Evolutionary conservation across 2,888 invertebrate species (phyloP), one percentile per base, ranked within the genome.

Genomic region (Meliscaeva auricollis): DNA sequence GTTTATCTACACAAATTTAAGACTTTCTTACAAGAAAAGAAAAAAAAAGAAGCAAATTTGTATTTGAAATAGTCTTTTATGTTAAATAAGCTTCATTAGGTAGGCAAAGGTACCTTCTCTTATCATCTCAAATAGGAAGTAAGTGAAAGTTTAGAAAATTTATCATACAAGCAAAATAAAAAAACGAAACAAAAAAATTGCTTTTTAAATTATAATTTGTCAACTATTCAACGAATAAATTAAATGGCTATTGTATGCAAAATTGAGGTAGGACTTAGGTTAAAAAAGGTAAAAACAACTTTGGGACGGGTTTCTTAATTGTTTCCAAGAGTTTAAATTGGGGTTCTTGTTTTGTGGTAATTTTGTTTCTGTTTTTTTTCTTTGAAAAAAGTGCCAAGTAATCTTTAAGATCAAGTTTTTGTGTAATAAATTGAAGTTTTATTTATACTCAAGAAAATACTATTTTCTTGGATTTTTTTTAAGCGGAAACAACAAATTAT

Each of bases 91-190:
- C 26, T n/a, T 13, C 13, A 41, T 4, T 13, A 41, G n/a, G 41
- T 41, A 41, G 41, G 13, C 26, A 26, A 3, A 26, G 26, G 26
- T 26, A 26, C 26, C 26, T 26, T 2, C 26, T 26, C 2, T 26
- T 26, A 26, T 26, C 26, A 26, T 26, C 4, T 26, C 3, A 26
- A 26, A 44, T n/a, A 52, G 26, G 2, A 8, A 26, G 26, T n/a
- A 32, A 22, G 58, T 60, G 58, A 60, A 60, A 60, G 58, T 60
- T 60, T 60, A 60, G 38, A 60, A 60, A 60, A 60, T n/a, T 17
- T 9, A 38, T 60, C n/a, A 41, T 8, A 60, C n/a, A 41, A 60
- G 20, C 35, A n/a, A 52, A 50, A 50, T 13, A 11, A 4, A 20
- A 48, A 48, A 17, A 0, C 1, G 20, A 11, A 9, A 15, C 15